Evolutionary conservation across 1,140 invertebrate species (phyloP).

Genomic region (Elysia chlorotica): DNA sequence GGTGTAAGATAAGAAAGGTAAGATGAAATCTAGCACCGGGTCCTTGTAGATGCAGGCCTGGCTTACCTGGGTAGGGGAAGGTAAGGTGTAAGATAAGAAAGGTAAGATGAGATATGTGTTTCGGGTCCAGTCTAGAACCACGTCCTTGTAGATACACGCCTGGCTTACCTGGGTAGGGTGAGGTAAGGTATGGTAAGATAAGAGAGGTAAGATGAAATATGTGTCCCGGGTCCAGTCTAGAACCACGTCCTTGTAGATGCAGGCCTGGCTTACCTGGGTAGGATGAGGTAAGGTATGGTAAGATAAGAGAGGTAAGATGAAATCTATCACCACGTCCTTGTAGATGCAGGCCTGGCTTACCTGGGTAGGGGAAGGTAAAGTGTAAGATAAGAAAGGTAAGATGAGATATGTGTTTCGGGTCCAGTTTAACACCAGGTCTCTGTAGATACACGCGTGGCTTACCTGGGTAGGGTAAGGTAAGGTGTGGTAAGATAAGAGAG

Average conservation of each 20-base stretch:
- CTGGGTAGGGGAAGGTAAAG: too few relatives aligned
- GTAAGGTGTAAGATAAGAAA: too few relatives aligned
- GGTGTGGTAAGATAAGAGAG: too few relatives aligned
- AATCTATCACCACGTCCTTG: too few relatives aligned
- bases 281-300: neutral
- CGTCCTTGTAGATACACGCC: conserved; percentile 31
- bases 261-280: conserved; percentile 26
- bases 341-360: too few relatives aligned
- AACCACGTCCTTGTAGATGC: conserved; percentile 33
- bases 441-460: conserved; percentile 31
- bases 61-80: conserved; percentile 16
- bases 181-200: neutral
- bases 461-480: conserved; percentile 12
- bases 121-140: conserved; percentile 28
- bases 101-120: conserved; percentile 26
- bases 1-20: too few relatives aligned
- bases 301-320: too few relatives aligned
- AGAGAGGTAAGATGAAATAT: too few relatives aligned
- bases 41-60: conserved; percentile 33
- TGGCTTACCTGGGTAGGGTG: conserved; percentile 21
- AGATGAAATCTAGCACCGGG: conserved; percentile 29
- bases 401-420: conserved; percentile 24
- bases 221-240: conserved; percentile 25
- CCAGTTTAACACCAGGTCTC: conserved; percentile 27
- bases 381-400: too few relatives aligned